Evolutionary conservation across 2,888 invertebrate species (phyloP).

Genomic region (Marasmarcha lunaedactyla): DNA sequence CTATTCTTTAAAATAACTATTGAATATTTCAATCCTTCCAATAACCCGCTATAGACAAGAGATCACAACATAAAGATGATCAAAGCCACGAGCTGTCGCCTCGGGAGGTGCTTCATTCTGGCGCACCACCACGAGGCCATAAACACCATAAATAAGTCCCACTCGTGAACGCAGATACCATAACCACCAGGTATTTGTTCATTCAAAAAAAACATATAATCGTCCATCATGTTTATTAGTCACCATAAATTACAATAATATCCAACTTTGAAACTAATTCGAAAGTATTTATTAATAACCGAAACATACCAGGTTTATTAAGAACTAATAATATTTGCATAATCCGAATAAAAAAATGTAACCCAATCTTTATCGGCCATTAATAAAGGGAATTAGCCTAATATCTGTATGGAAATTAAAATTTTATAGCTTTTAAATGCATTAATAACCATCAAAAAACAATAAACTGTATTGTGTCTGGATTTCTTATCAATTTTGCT

Average conservation of each 20-base stretch:
- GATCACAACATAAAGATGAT: background rate
- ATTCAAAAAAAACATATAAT: conserved; percentile 45
- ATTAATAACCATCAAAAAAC: conserved; percentile 39
- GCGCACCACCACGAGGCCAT: conserved; percentile 42
- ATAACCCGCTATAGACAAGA: background rate
- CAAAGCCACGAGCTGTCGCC: conserved; percentile 36
- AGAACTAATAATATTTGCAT: conserved; percentile 66
- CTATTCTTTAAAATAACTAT: too few species aligned
- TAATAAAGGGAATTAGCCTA: conserved; percentile 54
- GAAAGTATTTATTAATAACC: conserved; percentile 64
- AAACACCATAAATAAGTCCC: conserved; percentile 55
- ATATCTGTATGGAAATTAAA: conserved; percentile 37
- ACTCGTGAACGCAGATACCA: conserved; percentile 37
- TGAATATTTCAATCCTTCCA: too few species aligned
- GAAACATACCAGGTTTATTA: conserved; percentile 42
- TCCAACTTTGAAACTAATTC: conserved; percentile 51
- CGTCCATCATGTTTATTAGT: conserved; percentile 66
- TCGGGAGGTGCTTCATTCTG: conserved; percentile 55
- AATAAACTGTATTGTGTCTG: conserved; percentile 26
- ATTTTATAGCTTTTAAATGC: conserved; percentile 36
- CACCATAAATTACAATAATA: conserved; percentile 45
- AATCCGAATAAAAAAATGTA: conserved; percentile 43
- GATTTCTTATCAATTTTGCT: conserved; percentile 8
- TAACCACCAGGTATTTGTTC: conserved; percentile 37
- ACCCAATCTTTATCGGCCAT: conserved; percentile 59